phyloP scores from a whole-genome alignment of 2,113 vertebrate species.

The Chinchilla lanigera region DNA sequence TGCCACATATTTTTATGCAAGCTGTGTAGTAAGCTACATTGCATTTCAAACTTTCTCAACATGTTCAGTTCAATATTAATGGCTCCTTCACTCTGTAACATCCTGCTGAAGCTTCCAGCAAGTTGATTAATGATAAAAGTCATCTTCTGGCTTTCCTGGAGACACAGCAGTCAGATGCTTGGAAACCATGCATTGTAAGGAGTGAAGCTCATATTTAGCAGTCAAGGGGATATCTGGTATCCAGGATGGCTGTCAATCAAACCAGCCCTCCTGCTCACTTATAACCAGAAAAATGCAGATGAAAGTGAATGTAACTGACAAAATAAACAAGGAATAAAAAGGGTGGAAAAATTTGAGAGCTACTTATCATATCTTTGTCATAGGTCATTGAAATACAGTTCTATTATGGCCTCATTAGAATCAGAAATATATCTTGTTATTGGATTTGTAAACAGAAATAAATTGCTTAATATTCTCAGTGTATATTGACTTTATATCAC shows the following conservation, averaged over 20 bases:
- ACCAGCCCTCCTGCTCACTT: slow-evolving; percentile 34
- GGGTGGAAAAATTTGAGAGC: background rate
- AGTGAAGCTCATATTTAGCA: slow-evolving; percentile 62
- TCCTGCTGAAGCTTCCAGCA: slow-evolving; percentile 42
- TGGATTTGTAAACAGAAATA: slow-evolving; percentile 33
- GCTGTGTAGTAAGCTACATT: background rate
- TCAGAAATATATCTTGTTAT: slow-evolving; percentile 43
- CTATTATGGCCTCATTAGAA: background rate
- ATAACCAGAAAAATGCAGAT: slow-evolving; percentile 47
- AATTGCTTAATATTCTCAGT: slow-evolving; percentile 54
- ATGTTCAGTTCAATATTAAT: slow-evolving; percentile 28
- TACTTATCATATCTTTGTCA: background rate
- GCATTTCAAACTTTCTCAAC: slow-evolving; percentile 48
- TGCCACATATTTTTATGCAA: slow-evolving; percentile 10
- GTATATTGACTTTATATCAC: slow-evolving; percentile 16
- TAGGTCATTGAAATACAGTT: slow-evolving; percentile 10
- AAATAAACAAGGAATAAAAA: slow-evolving; percentile 11
- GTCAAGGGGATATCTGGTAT: slow-evolving; percentile 39
- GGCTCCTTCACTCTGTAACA: slow-evolving; percentile 28
- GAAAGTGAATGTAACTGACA: slow-evolving; percentile 47
- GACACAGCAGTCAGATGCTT: background rate
- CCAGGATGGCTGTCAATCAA: slow-evolving; percentile 68
- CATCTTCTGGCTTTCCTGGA: slow-evolving; percentile 57
- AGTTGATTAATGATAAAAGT: slow-evolving; percentile 61
- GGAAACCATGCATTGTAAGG: background rate